Percentiles rank a stretch among this genome's conserved stretches.
These are phyloP conservation scores for Oryzias curvinotus DNA, from an alignment of 2,113 vertebrate species.

Conservation along the genomic window DNA sequence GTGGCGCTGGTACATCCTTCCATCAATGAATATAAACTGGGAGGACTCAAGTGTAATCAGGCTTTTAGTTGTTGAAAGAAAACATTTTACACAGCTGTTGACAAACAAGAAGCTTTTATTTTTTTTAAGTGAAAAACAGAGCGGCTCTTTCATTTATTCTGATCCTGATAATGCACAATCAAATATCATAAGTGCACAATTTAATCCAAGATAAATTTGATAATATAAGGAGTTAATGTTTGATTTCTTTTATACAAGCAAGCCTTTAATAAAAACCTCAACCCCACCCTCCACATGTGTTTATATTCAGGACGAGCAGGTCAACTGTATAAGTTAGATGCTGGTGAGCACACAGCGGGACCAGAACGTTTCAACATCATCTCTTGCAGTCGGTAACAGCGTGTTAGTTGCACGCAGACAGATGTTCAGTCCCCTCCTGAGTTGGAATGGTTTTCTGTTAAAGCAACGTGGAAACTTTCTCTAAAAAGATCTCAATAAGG, in stretches of 20 bases:
- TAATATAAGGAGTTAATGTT: conserved; percentile 72
- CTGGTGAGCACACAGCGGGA: conserved; percentile 73
- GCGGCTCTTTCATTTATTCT: conserved; percentile 72
- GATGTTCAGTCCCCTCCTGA: conserved; percentile 82
- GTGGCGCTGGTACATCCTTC: too few species aligned
- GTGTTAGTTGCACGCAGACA: conserved; percentile 85
- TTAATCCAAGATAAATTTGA: conserved; percentile 70
- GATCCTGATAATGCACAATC: conserved; percentile 77
- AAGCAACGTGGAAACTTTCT: conserved; percentile 84
- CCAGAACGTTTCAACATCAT: conserved; percentile 71
- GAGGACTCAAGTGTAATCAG: too few species aligned
- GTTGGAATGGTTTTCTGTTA: conserved; percentile 90
- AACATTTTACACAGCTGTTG: conserved; percentile 46
- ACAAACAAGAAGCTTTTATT: conserved; percentile 82
- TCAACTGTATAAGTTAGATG: conserved; percentile 82
- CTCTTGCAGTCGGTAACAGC: conserved; percentile 81
- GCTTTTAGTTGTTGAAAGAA: conserved; percentile 1
- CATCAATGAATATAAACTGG: too few species aligned
- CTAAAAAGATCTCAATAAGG: conserved; percentile 80
- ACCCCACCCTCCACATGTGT: conserved; percentile 84
- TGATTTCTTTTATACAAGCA: conserved; percentile 68
- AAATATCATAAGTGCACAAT: conserved; percentile 72
- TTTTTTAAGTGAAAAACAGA: conserved; percentile 75
- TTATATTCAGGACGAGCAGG: conserved; percentile 82
- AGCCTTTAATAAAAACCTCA: conserved; percentile 70